Conservation (phyloP, 1,140 invertebrate species). For the Akabosia matsudoensis region DNA sequence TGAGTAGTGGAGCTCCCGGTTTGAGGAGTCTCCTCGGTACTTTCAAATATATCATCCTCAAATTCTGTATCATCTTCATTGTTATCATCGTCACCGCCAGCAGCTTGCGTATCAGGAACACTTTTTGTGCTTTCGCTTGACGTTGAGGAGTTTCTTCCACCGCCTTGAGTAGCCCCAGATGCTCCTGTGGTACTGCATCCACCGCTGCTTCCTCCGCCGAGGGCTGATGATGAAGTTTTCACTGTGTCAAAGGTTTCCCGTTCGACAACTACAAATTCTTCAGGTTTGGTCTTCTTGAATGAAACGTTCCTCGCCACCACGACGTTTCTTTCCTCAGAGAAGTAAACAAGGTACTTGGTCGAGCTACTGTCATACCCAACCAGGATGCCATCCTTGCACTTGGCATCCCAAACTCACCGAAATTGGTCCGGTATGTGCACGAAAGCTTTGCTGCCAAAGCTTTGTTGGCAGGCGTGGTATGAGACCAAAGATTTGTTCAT, state of each 20-base stretch:
- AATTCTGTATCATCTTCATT: background rate
- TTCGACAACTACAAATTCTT: background rate
- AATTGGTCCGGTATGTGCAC: slow-evolving; percentile 31
- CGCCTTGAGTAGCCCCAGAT: background rate
- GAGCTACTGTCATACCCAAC: slow-evolving; percentile 44
- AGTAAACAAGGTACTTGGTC: background rate
- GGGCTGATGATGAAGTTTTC: background rate
- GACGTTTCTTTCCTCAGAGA: background rate
- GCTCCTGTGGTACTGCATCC: no score
- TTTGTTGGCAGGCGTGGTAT: slow-evolving; percentile 46
- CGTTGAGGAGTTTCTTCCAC: background rate
- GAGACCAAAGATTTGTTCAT: slow-evolving; percentile 44
- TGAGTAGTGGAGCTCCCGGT: background rate
- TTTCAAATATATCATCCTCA: background rate
- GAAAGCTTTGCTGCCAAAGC: slow-evolving; percentile 48
- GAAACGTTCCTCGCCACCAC: background rate
- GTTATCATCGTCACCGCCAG: no score
- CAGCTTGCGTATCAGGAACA: background rate
- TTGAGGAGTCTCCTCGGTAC: background rate
- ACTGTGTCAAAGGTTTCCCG: no score
- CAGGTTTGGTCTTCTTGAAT: background rate
- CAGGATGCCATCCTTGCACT: slow-evolving; percentile 40
- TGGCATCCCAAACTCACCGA: slow-evolving; percentile 42
- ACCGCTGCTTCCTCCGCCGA: background rate
- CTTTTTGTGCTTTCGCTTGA: background rate